Conservation (phyloP, 2,888 invertebrate genomes). For the Julus scandinavius region DNA sequence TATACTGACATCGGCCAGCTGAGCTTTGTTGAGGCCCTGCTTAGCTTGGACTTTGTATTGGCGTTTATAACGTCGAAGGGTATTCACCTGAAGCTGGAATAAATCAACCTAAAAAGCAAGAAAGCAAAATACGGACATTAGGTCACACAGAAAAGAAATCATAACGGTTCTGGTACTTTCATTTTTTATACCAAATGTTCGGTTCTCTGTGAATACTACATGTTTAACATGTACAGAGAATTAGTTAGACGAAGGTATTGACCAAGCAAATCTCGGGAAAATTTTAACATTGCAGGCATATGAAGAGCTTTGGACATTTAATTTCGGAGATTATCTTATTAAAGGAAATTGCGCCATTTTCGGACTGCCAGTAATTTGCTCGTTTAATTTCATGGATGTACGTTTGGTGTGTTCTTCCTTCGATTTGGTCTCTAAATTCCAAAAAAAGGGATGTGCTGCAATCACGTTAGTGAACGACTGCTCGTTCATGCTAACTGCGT, state of each 20-base stretch:
- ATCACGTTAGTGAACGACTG: neutral
- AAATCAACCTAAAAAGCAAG: conserved; percentile 75
- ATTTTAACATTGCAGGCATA: no score
- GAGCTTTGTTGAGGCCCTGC: conserved; percentile 93
- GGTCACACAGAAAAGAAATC: conserved; percentile 67
- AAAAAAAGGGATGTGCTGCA: no score
- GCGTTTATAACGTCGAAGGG: conserved; percentile 91
- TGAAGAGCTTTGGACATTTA: neutral
- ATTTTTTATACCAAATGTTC: no score
- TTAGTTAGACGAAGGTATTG: no score
- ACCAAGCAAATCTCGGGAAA: neutral
- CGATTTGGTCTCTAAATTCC: no score
- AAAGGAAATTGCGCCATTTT: neutral
- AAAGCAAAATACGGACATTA: conserved; percentile 67
- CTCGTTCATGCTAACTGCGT: neutral
- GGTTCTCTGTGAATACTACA: no score
- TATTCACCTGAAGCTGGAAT: conserved; percentile 90
- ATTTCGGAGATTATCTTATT: neutral
- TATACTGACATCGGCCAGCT: conserved; percentile 88
- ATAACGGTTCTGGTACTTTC: no score
- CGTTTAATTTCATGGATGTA: neutral
- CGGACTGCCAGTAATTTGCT: neutral
- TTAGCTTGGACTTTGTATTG: conserved; percentile 92
- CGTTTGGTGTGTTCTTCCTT: no score
- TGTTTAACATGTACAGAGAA: no score